Evolutionary conservation across 2,797 vertebrate species (phyloP), one percentile per base, ranked within the genome.

Genomic region (Etheostoma nigrum): DNA sequence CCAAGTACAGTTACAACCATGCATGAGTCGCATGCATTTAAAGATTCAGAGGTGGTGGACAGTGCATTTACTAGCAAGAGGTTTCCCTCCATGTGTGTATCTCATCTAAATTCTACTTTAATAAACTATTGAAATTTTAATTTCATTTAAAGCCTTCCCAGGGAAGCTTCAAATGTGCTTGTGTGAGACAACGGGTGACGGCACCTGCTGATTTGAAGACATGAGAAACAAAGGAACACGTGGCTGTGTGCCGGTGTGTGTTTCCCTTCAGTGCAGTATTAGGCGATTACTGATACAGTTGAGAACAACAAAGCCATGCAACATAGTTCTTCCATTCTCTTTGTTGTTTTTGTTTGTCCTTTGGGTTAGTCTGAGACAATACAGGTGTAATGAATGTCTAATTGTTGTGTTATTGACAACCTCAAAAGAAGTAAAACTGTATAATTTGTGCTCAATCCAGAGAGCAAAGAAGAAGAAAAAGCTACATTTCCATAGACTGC

Each of bases 211-310:
- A 27, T 60, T 51, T 74, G 45, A 75, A 65, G 44, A n/a, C 15
- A 44, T 51, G 21, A 62, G 10, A 10, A 79, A 72, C 64, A 77
- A 78, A 61, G 62, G 47, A 67, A 53, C 55, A 47, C 36, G 23
- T 65, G 52, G 60, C 18, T 18, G 49, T 53, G 4, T 19, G 21
- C 36, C 36, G 6, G 1, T 42, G 44, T 67, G 49, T 60, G 45
- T 51, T 52, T 53, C 51, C 21, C 42, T 40, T 51, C 63, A 74
- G 33, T 42, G 19, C 47, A 59, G 15, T 65, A 58, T 25, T 16
- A 58, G 53, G 58, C 51, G 7, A 74, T 51, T 58, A 59, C 58
- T 66, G 23, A 51, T 4, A 47, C 52, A 51, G 23, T 23, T 51
- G 52, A 65, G 16, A 66, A 72, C 25, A 63, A 63, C 23, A 59